These are phyloP conservation scores for Pteropus rufus DNA, from an alignment of 2,797 vertebrate species.

Conservation along the genomic window DNA sequence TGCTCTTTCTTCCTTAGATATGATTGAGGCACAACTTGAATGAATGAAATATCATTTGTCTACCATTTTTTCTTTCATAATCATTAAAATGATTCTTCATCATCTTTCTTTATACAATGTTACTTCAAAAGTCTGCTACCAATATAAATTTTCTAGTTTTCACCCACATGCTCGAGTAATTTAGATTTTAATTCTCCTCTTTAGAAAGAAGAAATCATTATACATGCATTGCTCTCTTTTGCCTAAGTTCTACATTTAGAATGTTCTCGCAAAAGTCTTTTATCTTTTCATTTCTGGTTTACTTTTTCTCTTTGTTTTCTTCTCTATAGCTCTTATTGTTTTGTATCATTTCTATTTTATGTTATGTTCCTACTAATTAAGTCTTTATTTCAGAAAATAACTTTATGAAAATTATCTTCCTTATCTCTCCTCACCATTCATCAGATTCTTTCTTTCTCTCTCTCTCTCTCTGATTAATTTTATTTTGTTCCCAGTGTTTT, in stretches of 20 bases:
- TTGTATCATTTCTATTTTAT: background rate
- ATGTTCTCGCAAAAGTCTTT: background rate
- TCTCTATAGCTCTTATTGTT: background rate
- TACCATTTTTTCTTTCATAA: background rate
- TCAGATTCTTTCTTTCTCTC: background rate
- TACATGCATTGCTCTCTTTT: background rate
- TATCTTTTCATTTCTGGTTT: background rate
- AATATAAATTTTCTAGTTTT: background rate
- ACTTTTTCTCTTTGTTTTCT: background rate
- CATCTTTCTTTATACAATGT: background rate
- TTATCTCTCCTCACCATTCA: background rate
- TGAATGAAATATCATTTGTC: background rate
- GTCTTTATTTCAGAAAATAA: background rate
- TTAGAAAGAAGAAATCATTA: background rate
- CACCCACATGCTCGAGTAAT: background rate
- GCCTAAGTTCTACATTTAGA: background rate
- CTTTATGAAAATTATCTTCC: background rate
- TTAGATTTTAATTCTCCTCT: background rate
- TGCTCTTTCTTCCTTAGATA: background rate
- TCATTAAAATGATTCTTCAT: background rate
- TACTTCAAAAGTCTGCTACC: background rate
- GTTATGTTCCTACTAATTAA: background rate
- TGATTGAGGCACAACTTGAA: background rate
- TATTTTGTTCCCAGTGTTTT: background rate
- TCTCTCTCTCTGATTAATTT: background rate